These are phyloP conservation scores for Stenoptilia bipunctidactyla DNA, from an alignment of 2,888 invertebrate genomes.

Conservation along the genomic window DNA sequence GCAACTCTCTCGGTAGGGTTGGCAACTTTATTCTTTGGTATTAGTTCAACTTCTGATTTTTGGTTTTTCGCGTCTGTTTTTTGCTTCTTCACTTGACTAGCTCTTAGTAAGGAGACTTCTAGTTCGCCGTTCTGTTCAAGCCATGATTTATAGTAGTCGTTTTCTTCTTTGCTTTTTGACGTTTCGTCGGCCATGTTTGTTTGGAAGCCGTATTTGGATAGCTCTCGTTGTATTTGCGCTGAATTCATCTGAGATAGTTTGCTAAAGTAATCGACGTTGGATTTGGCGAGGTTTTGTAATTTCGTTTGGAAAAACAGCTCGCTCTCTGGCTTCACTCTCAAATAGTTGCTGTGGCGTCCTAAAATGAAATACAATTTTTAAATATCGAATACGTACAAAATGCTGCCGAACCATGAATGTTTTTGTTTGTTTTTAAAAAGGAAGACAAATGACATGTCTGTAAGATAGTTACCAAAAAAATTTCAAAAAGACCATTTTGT, in stretches of 20 bases:
- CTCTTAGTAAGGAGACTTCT: slow-evolving; percentile 55
- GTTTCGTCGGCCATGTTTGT: slow-evolving; percentile 29
- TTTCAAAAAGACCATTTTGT: slow-evolving; percentile 14
- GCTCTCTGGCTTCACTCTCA: slow-evolving; percentile 57
- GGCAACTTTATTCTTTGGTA: slow-evolving; percentile 37
- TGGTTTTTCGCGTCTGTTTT: slow-evolving; percentile 33
- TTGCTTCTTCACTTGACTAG: slow-evolving; percentile 39
- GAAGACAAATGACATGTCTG: slow-evolving; percentile 54
- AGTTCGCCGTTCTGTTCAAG: slow-evolving; percentile 60
- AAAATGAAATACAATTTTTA: slow-evolving; percentile 19
- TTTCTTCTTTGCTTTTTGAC: slow-evolving; percentile 37
- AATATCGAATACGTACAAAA: slow-evolving; percentile 5
- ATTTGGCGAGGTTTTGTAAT: slow-evolving; percentile 45
- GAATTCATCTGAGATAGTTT: slow-evolving; percentile 54
- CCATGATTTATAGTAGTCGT: slow-evolving; percentile 63
- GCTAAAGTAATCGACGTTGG: slow-evolving; percentile 45
- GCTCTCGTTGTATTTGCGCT: slow-evolving; percentile 47
- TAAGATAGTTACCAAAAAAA: slow-evolving; percentile 43
- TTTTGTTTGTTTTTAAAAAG: slow-evolving; percentile 13
- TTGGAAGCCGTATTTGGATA: slow-evolving; percentile 52
- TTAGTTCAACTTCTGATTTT: slow-evolving; percentile 54
- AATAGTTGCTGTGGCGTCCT: slow-evolving; percentile 31
- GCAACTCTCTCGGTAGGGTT: slow-evolving; percentile 21
- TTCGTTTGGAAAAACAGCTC: slow-evolving; percentile 55
- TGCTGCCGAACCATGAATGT: slow-evolving; percentile 59